Percentiles rank a stretch among this genome's conserved stretches.
These are phyloP conservation scores for Sminthurides aquaticus DNA, from an alignment of 2,888 invertebrate genomes.

Conservation along the genomic window DNA sequence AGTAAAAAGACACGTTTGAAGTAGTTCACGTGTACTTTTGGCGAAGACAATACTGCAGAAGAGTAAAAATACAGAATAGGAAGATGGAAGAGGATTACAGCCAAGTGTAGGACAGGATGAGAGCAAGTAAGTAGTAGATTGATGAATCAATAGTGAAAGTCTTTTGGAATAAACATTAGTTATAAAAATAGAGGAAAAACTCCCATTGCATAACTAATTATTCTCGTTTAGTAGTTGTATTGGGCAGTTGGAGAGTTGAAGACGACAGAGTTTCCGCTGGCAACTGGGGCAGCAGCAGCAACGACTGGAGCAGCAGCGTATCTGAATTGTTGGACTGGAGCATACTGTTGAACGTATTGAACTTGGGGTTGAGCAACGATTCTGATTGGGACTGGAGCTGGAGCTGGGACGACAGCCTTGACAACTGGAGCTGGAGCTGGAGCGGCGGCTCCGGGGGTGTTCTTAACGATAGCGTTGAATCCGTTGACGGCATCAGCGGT, in stretches of 20 bases:
- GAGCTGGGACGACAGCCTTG: constrained; percentile 1
- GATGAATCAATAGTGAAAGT: no score
- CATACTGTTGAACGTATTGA: not conserved
- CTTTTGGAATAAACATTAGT: no score
- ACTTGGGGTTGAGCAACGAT: not conserved
- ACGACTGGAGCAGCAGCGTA: not conserved
- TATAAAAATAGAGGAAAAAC: no score
- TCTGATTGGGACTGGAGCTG: not conserved
- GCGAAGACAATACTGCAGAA: no score
- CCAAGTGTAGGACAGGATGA: no score
- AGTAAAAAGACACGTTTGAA: no score
- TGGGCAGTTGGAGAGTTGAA: not conserved
- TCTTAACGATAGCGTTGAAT: constrained; percentile 63
- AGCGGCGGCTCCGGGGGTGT: constrained; percentile 24
- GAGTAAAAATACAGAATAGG: no score
- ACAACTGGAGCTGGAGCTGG: constrained; percentile 3
- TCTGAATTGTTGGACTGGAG: not conserved
- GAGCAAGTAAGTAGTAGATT: no score
- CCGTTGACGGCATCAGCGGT: constrained; percentile 65
- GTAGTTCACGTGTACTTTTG: no score
- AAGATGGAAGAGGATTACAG: no score
- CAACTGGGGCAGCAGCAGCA: not conserved
- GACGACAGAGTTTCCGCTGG: constrained; percentile 2
- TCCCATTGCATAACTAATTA: no score
- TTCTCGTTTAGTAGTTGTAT: not conserved